Evolutionary conservation across 2,888 invertebrate species (phyloP), one percentile per base, ranked within the genome.

Genomic region (Eumerus sabulonum): DNA sequence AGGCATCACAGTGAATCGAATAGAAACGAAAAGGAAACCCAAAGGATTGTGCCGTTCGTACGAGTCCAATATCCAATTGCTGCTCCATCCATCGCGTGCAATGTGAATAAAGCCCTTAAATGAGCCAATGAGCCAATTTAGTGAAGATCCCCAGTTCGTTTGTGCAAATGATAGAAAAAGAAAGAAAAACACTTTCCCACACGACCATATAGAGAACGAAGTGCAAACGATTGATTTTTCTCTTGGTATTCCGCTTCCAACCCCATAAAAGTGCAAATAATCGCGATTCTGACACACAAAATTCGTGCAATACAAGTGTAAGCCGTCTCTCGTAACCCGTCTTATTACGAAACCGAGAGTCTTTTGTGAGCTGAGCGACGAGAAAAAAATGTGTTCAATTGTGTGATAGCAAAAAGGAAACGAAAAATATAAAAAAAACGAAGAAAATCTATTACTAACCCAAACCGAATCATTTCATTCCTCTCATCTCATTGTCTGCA

Each of bases 161-260:
- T 59, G 67, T 77, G 53, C 67, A 70, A 79, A 64, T 79, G 60
- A 54, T 74, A 60, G 60, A 19, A 35, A 64, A 73, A 51, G 50
- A 59, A 68, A 68, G 44, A 36, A 19, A 40, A 36, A 36, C 11
- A n/a, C n/a, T 11, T 9, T 44, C 50, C 35, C 47, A 57, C 63
- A 44, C 56, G 68, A 57, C 59, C 62, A 60, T 79, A 56, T 79
- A 77, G 47, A 74, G 63, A 74, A 68, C 67, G 59, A 70, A 74
- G 74, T 79, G 79, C 64, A 64, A 79, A 70, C 74, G 64, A 79
- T 79, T 79, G 79, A 79, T 79, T 79, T 79, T 79, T 77, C 68
- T 44, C 57, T 51, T 66, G 66, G 66, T 36, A 56, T 76, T 73
- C 67, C 68, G 74, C 74, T 64, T 74, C 74, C 64, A 62, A 74